phyloP scores from a whole-genome alignment of 2,888 invertebrate species.

The Neoaliturus tenellus region DNA sequence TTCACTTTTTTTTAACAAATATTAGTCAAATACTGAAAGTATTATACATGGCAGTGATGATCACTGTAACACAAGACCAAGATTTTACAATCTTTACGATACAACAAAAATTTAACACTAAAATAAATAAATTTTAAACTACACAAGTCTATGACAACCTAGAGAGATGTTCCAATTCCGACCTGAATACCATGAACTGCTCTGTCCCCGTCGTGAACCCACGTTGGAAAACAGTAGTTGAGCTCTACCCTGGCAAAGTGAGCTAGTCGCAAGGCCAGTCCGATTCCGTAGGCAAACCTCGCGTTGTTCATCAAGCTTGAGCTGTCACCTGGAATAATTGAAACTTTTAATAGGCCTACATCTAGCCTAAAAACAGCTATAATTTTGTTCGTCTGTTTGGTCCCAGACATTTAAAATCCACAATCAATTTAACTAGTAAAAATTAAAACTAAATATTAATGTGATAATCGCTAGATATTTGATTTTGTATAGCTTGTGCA shows the following conservation, averaged over 20 bases:
- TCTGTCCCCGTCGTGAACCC: constrained; percentile 79
- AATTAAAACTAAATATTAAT: too few relatives aligned
- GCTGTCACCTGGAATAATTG: constrained; percentile 15
- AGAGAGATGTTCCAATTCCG: constrained; percentile 72
- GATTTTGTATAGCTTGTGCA: too few relatives aligned
- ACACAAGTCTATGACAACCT: background rate
- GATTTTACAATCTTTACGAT: background rate
- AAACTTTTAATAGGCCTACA: too few relatives aligned
- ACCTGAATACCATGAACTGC: constrained; percentile 85
- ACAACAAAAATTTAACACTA: constrained; percentile 22
- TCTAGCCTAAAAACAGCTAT: too few relatives aligned
- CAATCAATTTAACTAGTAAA: too few relatives aligned
- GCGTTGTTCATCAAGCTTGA: constrained; percentile 73
- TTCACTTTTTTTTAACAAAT: background rate
- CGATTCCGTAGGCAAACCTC: constrained; percentile 88
- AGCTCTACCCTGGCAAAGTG: constrained; percentile 94
- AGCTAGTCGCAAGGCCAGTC: constrained; percentile 89
- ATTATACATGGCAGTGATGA: background rate
- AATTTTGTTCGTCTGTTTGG: too few relatives aligned
- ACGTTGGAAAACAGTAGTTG: constrained; percentile 92
- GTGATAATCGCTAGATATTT: too few relatives aligned
- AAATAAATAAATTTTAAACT: constrained; percentile 1
- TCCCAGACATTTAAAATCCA: too few relatives aligned
- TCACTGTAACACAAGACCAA: background rate
- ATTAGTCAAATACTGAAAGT: background rate